Base-by-base conservation (phyloP, 2,888 invertebrate genomes). In the Villa cingulata region DNA sequence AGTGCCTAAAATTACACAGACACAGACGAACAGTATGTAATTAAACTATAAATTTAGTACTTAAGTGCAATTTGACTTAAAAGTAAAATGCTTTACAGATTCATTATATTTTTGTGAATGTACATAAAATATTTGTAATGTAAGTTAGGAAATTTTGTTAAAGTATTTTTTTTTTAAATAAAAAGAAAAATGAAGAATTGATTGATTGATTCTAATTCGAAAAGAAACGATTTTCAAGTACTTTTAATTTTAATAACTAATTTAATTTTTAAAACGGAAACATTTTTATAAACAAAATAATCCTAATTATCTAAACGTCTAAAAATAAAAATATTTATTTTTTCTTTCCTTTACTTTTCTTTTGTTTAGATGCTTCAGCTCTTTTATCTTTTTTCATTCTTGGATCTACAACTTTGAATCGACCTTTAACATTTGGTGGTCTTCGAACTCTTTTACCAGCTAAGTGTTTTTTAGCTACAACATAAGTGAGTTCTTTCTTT, bases 311-410 rank as follows among this genome's bases (percentile, higher is more conserved):
- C n/a, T n/a, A n/a, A n/a, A n/a, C n/a, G n/a, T 16, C 18, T 16
- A n/a, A n/a, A n/a, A n/a, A n/a, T n/a, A n/a, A n/a, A n/a, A n/a
- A n/a, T n/a, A n/a, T 17, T 12, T 45, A 45, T n/a, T 45, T 45
- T 20, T 41, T 46, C 23, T 16, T 32, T 34, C 46, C 46, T 17
- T 46, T 46, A n/a, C 34, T 20, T 36, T 41, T 41, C 20, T 46
- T 46, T 18, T 37, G 41, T 37, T 46, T 46, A 14, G 37, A 41
- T 12, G 23, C n/a, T 14, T 23, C 5, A 1, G 83, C 80, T 51
- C 84, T 75, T 60, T 83, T 71, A 65, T 97, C 97, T 68, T 96
- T 96, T 70, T 96, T 97, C 85, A 95, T 84, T 56, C 97, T 75
- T 2, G 86, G 81, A 76, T 97, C 97, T 6, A 97, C 97, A n/a